Conservation (phyloP, 2,113 vertebrate genomes). For the Glaucidium brasilianum region DNA sequence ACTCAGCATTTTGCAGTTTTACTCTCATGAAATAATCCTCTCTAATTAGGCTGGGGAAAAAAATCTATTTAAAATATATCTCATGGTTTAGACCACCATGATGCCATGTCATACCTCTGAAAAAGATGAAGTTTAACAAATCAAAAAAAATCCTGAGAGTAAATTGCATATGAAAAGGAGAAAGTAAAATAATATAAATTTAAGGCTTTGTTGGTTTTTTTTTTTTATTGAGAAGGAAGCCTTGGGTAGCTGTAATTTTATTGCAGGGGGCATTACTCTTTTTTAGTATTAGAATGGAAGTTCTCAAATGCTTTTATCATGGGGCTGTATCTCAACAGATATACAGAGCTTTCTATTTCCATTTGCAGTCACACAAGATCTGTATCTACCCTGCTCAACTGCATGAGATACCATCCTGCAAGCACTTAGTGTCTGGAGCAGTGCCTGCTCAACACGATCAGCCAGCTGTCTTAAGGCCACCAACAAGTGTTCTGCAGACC, state of each 20-base stretch:
- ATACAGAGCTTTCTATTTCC: background rate
- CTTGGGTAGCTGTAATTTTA: background rate
- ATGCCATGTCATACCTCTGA: background rate
- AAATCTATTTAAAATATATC: background rate
- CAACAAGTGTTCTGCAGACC: background rate
- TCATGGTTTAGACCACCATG: background rate
- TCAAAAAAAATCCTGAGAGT: background rate
- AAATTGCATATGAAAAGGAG: background rate
- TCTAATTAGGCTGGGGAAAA: background rate
- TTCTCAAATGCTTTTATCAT: background rate
- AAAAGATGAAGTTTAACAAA: background rate
- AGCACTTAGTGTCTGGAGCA: background rate
- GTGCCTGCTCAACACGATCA: background rate
- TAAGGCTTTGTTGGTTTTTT: background rate
- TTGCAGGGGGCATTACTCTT: background rate
- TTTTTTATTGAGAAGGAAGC: background rate
- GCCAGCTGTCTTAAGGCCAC: background rate
- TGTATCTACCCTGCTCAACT: background rate
- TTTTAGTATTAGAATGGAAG: background rate
- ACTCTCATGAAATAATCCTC: background rate
- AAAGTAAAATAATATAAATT: background rate
- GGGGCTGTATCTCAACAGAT: background rate
- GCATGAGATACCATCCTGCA: background rate
- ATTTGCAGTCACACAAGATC: background rate
- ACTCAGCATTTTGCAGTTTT: background rate